Base-by-base conservation (phyloP, 1,140 invertebrate genomes). In the Notospermus geniculatus region DNA sequence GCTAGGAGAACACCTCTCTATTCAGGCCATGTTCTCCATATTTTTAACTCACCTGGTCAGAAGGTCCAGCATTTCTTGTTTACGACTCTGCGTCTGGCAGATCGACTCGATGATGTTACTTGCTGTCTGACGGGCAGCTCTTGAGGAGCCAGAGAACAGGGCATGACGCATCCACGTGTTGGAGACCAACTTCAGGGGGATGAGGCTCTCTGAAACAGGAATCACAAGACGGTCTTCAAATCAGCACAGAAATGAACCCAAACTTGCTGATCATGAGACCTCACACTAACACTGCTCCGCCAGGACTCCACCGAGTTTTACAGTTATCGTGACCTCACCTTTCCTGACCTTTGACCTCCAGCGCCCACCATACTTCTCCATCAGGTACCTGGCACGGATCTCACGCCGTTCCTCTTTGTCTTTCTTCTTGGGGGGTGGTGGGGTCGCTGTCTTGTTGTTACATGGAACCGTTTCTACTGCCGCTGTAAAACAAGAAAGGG, bases 71-170 rank as follows among this genome's bases (percentile, higher is more conserved):
- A 96, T 87, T 63, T 84, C 74, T 72, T 76, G 73, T 60, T 71
- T 71, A 27, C 75, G 65, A 2, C 69, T 68, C 22, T 75, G 72
- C 19, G 76, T 69, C 54, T 81, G 75, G 66, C 90, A 92, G 9
- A 95, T 84, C 17, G 88, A 88, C 74, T 92, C 90, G 0, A 95
- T 86, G 82, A 97, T 89, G 67, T 89, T 90, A 70, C 92, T 95
- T 2, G 92, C 91, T 19, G 94, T 89, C 76, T 93, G 89, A 29
- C 95, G 85, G 0, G 92, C 92, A 50, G 93, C 86, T 50, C 91
- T 85, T 0, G 93, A 96, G 74, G 91, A 92, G 0, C 90, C 87
- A 80, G 94, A 95, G 75, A 97, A 97, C 63, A 97, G 85, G 7
- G 96, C 88, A 7, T 89, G 89, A 63, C 91, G 88, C 7, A 97